A percentile compares a stretch with the other conserved stretches of the same genome.
Conservation (phyloP, 2,113 vertebrate species). For the Illadopsis cleaveri region DNA sequence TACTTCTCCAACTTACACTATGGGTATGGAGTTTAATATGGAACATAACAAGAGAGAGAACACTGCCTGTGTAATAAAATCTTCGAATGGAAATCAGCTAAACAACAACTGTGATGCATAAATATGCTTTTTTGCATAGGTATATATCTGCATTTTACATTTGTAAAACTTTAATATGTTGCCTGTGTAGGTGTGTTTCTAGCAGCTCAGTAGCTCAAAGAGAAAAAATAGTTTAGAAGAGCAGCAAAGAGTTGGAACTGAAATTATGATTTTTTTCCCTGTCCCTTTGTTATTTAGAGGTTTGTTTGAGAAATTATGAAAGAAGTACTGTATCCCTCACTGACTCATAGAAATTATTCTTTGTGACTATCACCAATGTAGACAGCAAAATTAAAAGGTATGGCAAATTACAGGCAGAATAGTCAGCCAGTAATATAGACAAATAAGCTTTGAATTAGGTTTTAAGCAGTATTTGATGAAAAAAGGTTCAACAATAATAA, state of each 20-base stretch:
- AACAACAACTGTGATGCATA: background rate
- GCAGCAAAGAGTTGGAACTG: background rate
- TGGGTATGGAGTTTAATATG: background rate
- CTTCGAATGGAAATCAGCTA: background rate
- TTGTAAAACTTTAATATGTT: background rate
- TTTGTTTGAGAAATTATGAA: background rate
- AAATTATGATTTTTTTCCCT: rapidly evolving
- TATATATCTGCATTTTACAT: background rate
- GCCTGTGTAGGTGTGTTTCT: background rate
- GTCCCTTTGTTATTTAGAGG: background rate
- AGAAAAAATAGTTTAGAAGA: background rate
- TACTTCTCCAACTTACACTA: background rate
- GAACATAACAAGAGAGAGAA: background rate
- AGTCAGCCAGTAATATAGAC: background rate
- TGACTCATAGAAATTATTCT: background rate
- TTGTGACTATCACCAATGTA: background rate
- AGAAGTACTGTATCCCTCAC: background rate
- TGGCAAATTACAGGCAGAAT: background rate
- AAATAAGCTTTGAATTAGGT: background rate
- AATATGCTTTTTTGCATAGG: background rate
- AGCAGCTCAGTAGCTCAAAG: background rate
- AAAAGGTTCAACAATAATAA: background rate
- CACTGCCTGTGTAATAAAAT: background rate
- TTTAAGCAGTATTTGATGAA: background rate
- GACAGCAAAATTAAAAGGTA: background rate